Base-by-base conservation (phyloP, 2,797 vertebrate genomes). In the Discoglossus pictus region DNA sequence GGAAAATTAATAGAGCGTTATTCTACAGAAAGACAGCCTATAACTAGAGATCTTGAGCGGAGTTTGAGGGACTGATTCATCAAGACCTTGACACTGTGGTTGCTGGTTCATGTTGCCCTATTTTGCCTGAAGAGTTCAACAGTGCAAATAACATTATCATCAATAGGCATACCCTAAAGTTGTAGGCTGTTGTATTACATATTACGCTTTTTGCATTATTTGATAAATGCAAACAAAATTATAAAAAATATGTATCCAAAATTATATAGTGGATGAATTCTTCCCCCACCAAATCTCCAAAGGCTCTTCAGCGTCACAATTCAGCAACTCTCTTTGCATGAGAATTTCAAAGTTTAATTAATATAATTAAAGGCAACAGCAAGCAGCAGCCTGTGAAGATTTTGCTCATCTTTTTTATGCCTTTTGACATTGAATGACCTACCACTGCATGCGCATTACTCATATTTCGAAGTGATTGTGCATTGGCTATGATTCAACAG, bases 321-420 rank as follows among this genome's bases (percentile, higher is more conserved):
- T 79, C 90, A 78, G 85, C 79, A 86, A 85, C 82, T 91, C 88
- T 84, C 82, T 83, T 87, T 69, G 85, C 87, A 77, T 83, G 86
- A 77, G 79, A 92, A 89, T 93, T 89, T 95, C 90, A 84, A 94
- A 94, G 84, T 97, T 97, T 94, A 93, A 95, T 96, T 94, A 94
- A 94, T 96, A 91, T 94, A 94, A 96, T 96, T 95, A 94, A 93
- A 95, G 84, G 88, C 87, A 94, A 92, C 93, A 93, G 93, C 92
- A 87, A 93, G 93, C 95, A 92, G 92, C 92, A 92, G 93, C 93
- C 92, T 95, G 93, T 93, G 92, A 96, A 96, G 91, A 91, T 89
- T 86, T 88, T 88, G 84, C 92, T 91, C 89, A 90, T 92, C 86
- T 86, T 92, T 92, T 93, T 91, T 92, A 92, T 87, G 91, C 87